phyloP scores from a whole-genome alignment of 2,888 invertebrate genomes.

The Lepas anatifera region DNA sequence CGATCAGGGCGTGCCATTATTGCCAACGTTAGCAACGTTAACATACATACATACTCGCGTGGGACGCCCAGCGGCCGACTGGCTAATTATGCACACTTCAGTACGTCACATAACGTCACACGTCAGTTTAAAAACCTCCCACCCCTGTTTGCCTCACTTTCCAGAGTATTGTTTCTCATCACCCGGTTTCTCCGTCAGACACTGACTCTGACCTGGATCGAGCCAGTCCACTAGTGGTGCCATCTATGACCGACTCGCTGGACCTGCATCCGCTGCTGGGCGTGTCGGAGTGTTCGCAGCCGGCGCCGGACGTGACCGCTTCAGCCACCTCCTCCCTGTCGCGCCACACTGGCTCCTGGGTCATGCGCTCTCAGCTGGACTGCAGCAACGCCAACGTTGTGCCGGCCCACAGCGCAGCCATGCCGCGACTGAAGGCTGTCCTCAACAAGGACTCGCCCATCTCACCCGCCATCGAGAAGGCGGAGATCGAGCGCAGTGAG shows the following conservation, averaged over 20 bases:
- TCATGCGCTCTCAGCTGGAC: background rate
- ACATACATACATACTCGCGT: no score
- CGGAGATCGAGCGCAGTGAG: conserved; percentile 1
- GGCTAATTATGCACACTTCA: no score
- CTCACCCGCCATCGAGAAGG: conserved; percentile 5
- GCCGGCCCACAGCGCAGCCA: background rate
- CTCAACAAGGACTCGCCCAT: background rate
- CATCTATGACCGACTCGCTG: background rate
- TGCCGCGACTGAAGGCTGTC: background rate
- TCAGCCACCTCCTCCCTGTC: background rate
- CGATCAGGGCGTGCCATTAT: no score
- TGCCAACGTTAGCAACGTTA: no score
- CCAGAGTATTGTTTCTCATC: background rate
- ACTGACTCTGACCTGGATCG: background rate
- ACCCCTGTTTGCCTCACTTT: no score
- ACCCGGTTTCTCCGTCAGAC: background rate
- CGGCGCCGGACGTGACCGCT: background rate
- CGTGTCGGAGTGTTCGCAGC: background rate
- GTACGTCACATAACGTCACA: no score
- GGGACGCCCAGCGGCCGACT: no score
- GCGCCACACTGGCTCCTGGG: background rate
- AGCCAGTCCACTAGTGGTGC: background rate
- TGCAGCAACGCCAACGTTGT: background rate
- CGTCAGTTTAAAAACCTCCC: no score
- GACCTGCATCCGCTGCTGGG: conserved; percentile 6